Percentiles rank a stretch among this genome's conserved stretches.
phyloP scores from a whole-genome alignment of 23 tunicate genomes.

The Ciona savignyi region DNA sequence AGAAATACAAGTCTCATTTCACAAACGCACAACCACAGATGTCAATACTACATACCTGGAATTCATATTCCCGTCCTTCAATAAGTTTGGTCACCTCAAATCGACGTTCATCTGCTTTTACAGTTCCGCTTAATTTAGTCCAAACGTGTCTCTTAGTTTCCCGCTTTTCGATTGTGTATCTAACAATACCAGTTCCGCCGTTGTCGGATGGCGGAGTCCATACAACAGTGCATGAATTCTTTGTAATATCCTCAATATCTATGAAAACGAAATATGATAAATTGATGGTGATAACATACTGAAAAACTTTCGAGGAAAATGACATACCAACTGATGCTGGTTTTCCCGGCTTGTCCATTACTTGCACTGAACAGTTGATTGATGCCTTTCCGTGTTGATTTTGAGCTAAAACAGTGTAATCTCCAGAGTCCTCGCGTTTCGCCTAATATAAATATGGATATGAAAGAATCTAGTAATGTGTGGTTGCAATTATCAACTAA shows the following conservation, averaged over 20 bases:
- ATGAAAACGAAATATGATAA: background rate
- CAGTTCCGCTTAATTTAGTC: slow-evolving; percentile 41
- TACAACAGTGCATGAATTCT: slow-evolving; percentile 52
- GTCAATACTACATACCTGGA: slow-evolving; percentile 42
- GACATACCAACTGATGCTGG: slow-evolving; percentile 71
- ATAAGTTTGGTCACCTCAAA: slow-evolving; percentile 59
- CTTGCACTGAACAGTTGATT: slow-evolving; percentile 42
- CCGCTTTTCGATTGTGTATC: slow-evolving; percentile 58
- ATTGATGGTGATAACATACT: background rate
- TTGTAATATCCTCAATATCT: slow-evolving; percentile 89
- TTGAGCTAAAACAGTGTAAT: slow-evolving; percentile 78
- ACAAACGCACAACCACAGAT: background rate
- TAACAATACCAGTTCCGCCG: slow-evolving; percentile 67
- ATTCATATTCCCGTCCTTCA: slow-evolving; percentile 77
- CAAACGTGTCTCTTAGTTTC: slow-evolving; percentile 68
- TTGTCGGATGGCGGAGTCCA: slow-evolving; percentile 86
- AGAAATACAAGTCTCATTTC: background rate
- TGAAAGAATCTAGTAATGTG: background rate
- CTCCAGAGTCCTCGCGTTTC: slow-evolving; percentile 73
- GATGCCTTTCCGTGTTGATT: slow-evolving; percentile 87
- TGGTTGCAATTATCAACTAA: background rate
- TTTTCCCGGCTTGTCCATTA: slow-evolving; percentile 91
- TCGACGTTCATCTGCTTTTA: slow-evolving; percentile 30
- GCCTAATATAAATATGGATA: slow-evolving; percentile 14
- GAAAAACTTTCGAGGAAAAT: background rate